phyloP scores from a whole-genome alignment of 37 sponge, comb jelly and placozoan species.

The Oopsacas minuta region DNA sequence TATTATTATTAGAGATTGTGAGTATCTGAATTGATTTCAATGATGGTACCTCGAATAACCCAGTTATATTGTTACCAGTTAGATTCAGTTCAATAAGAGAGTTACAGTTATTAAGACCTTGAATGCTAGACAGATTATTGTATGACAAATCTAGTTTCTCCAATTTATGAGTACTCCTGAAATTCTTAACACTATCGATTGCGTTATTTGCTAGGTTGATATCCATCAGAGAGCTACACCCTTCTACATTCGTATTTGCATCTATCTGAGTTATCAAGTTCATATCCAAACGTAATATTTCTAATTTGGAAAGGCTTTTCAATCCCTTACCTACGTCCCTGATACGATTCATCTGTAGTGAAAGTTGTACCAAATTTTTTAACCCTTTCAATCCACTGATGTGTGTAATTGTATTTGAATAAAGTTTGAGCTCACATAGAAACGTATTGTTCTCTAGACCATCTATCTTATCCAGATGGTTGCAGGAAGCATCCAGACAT shows the following conservation, averaged over 20 bases:
- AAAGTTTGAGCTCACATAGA: conserved; percentile 33
- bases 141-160: conserved; percentile 24
- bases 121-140: conserved; percentile 18
- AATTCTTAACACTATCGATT: not conserved
- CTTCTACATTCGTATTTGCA: not conserved
- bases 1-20: not conserved
- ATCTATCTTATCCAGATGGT: conserved; percentile 19
- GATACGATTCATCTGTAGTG: conserved; percentile 26
- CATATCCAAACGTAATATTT: conserved; percentile 23
- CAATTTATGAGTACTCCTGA: not conserved
- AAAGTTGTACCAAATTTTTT: conserved; percentile 4
- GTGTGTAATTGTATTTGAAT: conserved; percentile 22
- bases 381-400: conserved; percentile 31
- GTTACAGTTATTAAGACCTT: not conserved
- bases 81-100: conserved; percentile 24
- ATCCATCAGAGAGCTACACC: not conserved
- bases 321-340: conserved; percentile 19
- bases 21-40: not conserved
- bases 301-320: conserved; percentile 14
- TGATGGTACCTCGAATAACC: not conserved
- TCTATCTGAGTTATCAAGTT: conserved; percentile 19
- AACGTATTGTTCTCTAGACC: conserved; percentile 18
- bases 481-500: conserved; percentile 31
- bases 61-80: conserved; percentile 13
- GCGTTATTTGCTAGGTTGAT: not conserved